Percentiles rank a stretch among this genome's conserved stretches.
Evolutionary conservation across 2,888 invertebrate species (phyloP).

Genomic region (Ennomos fuscantarius): DNA sequence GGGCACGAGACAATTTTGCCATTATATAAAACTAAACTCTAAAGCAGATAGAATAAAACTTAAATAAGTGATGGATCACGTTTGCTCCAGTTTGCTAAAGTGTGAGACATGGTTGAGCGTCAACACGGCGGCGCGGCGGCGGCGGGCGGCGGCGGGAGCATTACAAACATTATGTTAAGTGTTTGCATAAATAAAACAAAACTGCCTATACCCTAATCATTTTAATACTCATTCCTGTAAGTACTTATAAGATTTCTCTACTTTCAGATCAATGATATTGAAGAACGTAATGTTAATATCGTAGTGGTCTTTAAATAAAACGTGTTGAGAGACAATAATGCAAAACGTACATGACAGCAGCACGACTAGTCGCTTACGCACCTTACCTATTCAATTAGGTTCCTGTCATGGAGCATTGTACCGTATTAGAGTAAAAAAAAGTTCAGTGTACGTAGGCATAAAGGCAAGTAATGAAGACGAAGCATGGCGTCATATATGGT

Average conservation of each 20-base stretch:
- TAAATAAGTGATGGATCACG: constrained; percentile 32
- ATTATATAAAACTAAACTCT: constrained; percentile 45
- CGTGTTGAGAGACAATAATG: constrained; percentile 14
- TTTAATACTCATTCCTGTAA: not conserved
- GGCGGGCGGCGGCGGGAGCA: constrained; percentile 35
- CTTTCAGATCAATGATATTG: constrained; percentile 11
- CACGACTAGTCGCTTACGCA: constrained; percentile 18
- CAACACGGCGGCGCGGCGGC: constrained; percentile 33
- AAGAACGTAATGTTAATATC: too few species aligned
- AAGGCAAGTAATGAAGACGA: constrained; percentile 46
- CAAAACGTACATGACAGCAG: constrained; percentile 13
- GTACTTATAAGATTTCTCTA: constrained; percentile 16
- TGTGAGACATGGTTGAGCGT: constrained; percentile 49
- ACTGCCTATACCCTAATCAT: constrained; percentile 7
- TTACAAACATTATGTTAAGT: constrained; percentile 53
- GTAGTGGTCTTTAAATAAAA: constrained; percentile 15
- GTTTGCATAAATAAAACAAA: constrained; percentile 50
- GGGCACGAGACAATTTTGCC: constrained; percentile 32
- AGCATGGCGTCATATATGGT: constrained; percentile 58
- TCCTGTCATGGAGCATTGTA: constrained; percentile 8
- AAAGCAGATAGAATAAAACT: constrained; percentile 37
- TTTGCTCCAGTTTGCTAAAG: constrained; percentile 47
- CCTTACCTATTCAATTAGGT: constrained; percentile 23
- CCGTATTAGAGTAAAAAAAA: constrained; percentile 18
- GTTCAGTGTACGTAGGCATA: constrained; percentile 35